Base-by-base conservation (phyloP, 2,113 vertebrate species). In the Rattus rattus region DNA sequence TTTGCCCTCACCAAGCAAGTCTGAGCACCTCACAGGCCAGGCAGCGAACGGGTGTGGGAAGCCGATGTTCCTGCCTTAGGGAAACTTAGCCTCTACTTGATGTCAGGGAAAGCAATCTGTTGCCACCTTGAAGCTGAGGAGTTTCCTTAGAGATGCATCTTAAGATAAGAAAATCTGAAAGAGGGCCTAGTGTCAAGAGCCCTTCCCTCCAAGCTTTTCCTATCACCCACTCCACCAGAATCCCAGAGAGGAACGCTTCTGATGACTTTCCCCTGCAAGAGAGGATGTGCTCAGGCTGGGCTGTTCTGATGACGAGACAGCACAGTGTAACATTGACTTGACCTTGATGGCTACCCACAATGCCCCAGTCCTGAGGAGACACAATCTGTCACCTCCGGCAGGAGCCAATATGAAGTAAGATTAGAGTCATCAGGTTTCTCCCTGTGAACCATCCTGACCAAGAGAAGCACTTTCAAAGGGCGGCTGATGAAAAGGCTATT, bases 391-490 rank as follows among this genome's bases (percentile, higher is more conserved):
- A 88, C 92, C 54, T 92, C 22, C 10, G 30, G 52, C 92, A 75
- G 56, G 65, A 92, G 81, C 97, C 96, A 96, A 79, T 88, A 93
- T 92, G 96, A 97, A 98, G 97, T 98, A 97, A 95, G 87, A 92
- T 96, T 98, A 95, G 95, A 96, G 91, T 97, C 98, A 98, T 97
- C 84, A 2, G 96, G 61, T 98, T 97, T 97, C 92, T 96, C 98
- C 96, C 84, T 80, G 52, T 83, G 94, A 96, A 97, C 93, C 96
- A 93, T 96, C 89, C 14, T 88, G 95, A 98, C 94, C 97, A 97
- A 98, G 95, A 95, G 97, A 98, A 97, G 93, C 96, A 95, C 97
- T 98, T 96, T 97, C 96, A 97, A 98, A 98, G 97, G 94, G 97
- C 96, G 97, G 94, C 98, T 93, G 97, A 98, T 97, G 95, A 98